Percentiles rank a stretch among this genome's conserved stretches.
Conservation (phyloP, 2,797 vertebrate species). For the Platalea minor region DNA sequence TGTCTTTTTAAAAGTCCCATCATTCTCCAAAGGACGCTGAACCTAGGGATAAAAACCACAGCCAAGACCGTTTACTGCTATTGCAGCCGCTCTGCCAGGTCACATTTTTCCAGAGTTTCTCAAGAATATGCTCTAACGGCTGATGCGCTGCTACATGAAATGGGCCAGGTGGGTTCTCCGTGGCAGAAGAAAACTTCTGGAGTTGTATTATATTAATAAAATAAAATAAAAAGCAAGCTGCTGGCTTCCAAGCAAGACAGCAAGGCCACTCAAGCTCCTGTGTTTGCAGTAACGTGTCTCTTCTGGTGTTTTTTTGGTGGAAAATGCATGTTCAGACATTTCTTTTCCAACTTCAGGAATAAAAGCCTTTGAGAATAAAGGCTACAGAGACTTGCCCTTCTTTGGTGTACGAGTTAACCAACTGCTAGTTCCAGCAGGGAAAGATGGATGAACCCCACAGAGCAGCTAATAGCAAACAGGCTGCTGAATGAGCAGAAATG, state of each 20-base stretch:
- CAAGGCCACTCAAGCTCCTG: neutral
- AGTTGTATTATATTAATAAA: neutral
- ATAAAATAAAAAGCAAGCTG: neutral
- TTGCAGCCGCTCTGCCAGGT: neutral
- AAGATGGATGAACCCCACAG: accelerated
- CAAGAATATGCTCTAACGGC: neutral
- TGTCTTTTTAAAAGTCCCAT: neutral
- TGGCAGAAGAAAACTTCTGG: neutral
- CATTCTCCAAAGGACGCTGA: neutral
- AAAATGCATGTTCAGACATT: neutral
- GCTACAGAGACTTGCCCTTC: neutral
- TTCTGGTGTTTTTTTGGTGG: no score
- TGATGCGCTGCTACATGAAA: neutral
- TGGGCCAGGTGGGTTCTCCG: neutral
- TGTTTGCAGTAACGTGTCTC: accelerated
- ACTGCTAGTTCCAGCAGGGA: neutral
- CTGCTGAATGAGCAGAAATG: neutral
- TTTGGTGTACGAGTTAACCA: neutral
- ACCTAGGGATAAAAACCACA: neutral
- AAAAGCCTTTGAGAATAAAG: neutral
- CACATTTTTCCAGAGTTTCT: neutral
- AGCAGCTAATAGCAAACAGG: neutral
- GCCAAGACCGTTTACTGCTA: neutral
- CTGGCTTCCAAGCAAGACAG: neutral
- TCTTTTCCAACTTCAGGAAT: neutral